Base-by-base conservation (phyloP, 2,797 vertebrate species). In the Necrosyrtes monachus region DNA sequence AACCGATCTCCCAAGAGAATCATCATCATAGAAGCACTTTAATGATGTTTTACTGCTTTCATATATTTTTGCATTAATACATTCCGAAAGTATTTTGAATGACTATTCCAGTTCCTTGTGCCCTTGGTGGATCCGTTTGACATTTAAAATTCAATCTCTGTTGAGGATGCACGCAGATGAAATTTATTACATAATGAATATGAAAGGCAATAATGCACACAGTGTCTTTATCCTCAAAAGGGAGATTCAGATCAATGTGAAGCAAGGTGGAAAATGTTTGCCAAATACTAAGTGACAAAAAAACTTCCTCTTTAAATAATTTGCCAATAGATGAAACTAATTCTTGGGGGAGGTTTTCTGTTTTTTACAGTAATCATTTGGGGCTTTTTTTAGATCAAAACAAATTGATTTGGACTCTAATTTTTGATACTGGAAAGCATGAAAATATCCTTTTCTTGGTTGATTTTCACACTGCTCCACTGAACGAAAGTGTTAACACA, bases 101-200 rank as follows among this genome's bases (percentile, higher is more conserved):
- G 19, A 20, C n/a, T 80, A 28, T 86, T 91, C 15, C 43, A 84
- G 51, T 81, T 96, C 43, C 64, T 77, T 67, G 30, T 82, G 65
- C 41, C 43, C 65, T 88, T 90, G 78, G 62, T 95, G 54, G 37
- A 91, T 90, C n/a, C 10, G 1, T 85, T n/a, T 88, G 77, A 92
- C 91, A 94, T 84, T 86, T 92, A 74, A 95, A 97, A 94, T 83
- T 77, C 51, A 85, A 23, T 83, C 33, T 92, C 54, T 92, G 35
- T 39, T 79, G 51, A 93, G 41, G 69, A 75, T 92, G 50, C 45
- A 85, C 60, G 87, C 35, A 70, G 73, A 80, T 94, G 22, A 78
- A 65, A 92, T 94, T 74, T 90, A 65, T 93, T 92, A 92, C 70
- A 79, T 85, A 85, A 93, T n/a, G 16, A 92, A 88, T 93, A 74